Conservation (phyloP, 2,888 invertebrate species). For the Cryptophagus acutangulus region DNA sequence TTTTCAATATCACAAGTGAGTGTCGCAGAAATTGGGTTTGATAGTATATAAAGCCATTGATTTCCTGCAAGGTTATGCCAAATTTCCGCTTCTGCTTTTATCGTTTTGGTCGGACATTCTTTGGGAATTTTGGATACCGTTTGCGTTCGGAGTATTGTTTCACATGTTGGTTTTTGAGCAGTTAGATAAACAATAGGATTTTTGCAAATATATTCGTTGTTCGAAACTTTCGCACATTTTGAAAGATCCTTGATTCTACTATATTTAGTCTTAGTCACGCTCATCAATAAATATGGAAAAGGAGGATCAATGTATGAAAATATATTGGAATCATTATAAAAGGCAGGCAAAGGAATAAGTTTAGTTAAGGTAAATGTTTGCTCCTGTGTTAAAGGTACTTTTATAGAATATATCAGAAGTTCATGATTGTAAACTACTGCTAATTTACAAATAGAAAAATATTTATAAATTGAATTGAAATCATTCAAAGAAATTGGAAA, state of each 20-base stretch:
- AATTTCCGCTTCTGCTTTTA: background rate
- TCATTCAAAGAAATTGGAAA: no score
- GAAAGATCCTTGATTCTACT: background rate
- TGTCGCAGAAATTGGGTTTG: background rate
- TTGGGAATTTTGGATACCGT: background rate
- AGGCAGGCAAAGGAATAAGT: background rate
- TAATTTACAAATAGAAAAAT: no score
- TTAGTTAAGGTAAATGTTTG: slow-evolving; percentile 1
- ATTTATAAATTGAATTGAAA: no score
- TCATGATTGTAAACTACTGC: no score
- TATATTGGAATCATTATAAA: background rate
- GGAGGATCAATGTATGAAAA: background rate
- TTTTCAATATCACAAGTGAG: background rate
- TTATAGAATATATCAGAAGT: background rate
- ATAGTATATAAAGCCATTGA: background rate
- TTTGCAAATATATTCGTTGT: background rate
- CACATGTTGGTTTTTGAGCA: background rate
- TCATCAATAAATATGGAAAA: background rate
- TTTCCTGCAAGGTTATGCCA: background rate
- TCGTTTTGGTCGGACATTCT: background rate
- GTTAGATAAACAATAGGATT: background rate
- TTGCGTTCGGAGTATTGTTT: background rate
- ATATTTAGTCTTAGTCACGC: background rate
- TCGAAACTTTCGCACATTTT: background rate
- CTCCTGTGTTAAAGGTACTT: background rate